Evolutionary conservation across 2,797 vertebrate species (phyloP).

Genomic region (Sebastes kiyomatsui): DNA sequence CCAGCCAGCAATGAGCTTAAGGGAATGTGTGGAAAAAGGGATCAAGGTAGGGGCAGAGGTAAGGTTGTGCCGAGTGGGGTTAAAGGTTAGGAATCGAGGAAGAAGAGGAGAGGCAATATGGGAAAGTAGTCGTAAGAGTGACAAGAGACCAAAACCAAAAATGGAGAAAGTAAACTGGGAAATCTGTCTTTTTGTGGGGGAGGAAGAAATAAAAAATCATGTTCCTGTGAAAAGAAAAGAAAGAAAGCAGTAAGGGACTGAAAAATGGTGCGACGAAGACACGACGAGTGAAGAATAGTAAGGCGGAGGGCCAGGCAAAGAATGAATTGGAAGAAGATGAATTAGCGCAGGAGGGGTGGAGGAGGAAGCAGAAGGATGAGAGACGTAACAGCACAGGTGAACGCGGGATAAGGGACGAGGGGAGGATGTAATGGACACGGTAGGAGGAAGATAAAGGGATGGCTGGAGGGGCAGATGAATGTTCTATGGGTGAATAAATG

Average conservation of each 20-base stretch:
- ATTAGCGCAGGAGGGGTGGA: conserved; percentile 24
- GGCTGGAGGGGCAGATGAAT: conserved; percentile 24
- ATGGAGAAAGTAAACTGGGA: neutral
- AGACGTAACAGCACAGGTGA: conserved; percentile 34
- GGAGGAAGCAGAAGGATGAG: conserved; percentile 13
- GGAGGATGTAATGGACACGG: conserved; percentile 44
- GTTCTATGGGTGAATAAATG: conserved; percentile 6
- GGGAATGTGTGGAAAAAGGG: neutral
- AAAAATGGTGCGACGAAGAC: conserved; percentile 12
- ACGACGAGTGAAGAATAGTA: neutral
- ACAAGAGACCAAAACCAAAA: neutral
- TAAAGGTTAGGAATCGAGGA: neutral
- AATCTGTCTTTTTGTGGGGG: neutral
- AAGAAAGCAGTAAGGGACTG: neutral
- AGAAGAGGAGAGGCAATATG: neutral
- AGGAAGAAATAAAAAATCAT: neutral
- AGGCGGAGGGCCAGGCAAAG: neutral
- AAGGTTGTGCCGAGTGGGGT: neutral
- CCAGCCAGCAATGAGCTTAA: neutral
- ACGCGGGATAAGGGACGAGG: conserved; percentile 32
- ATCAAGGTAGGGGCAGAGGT: neutral
- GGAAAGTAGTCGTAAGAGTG: neutral
- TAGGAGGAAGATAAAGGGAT: conserved; percentile 42
- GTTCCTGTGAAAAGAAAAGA: conserved; percentile 1
- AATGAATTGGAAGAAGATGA: conserved; percentile 33